Conservation (phyloP, 2,113 vertebrate species). For the rat (Rattus norvegicus) region DNA sequence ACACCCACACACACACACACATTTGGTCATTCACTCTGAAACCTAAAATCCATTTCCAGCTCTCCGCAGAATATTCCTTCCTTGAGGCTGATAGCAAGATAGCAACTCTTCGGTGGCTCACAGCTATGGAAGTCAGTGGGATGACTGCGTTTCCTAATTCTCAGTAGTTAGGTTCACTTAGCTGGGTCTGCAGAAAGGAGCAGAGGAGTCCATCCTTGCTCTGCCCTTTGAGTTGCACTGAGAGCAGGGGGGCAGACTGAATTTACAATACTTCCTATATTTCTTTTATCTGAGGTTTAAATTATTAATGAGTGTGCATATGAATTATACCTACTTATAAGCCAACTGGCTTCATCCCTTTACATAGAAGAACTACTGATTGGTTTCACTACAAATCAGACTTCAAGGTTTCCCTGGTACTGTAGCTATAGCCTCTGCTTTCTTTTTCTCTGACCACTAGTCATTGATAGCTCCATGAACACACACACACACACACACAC, state of each 20-base stretch:
- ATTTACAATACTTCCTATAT: not conserved
- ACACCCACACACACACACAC: not conserved
- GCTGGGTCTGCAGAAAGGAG: not conserved
- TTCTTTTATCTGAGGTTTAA: not conserved
- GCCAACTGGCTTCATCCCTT: not conserved
- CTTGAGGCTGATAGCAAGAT: not conserved
- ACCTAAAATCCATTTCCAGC: slow-evolving; percentile 8
- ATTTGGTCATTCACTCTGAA: not conserved
- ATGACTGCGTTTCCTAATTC: not conserved
- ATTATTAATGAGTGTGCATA: slow-evolving; percentile 22
- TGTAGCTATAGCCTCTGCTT: not conserved
- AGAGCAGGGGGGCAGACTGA: not conserved
- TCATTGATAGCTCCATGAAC: too few species aligned
- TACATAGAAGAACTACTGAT: not conserved
- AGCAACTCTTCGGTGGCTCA: too few species aligned
- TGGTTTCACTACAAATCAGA: not conserved
- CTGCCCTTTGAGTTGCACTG: not conserved
- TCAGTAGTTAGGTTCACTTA: not conserved
- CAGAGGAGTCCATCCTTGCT: not conserved
- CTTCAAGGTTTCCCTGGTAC: slow-evolving; percentile 1
- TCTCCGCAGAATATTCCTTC: not conserved
- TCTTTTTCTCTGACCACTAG: slow-evolving; percentile 10
- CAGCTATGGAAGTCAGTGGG: not conserved
- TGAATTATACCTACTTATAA: slow-evolving; percentile 26
- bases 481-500: not conserved